Evolutionary conservation across 2,888 invertebrate species (phyloP), one percentile per base, ranked within the genome.

Genomic region (Pseudococcus longispinus): DNA sequence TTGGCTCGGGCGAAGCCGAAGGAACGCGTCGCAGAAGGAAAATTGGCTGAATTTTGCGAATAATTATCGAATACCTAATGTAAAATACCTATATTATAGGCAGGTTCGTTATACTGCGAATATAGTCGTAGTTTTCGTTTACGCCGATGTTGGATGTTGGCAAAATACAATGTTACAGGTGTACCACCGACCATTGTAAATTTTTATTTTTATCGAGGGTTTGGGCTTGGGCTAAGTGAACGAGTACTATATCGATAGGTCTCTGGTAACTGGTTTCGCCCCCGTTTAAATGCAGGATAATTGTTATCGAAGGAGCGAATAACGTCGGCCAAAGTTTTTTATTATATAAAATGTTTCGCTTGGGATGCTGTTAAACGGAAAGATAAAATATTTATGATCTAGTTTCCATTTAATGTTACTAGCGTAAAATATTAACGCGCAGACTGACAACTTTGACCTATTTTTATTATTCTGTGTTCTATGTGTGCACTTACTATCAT

Each of bases 341-440:
- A 42, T 23, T 23, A 8, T 60, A 70, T 32, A 32, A 74, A 74
- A 80, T 80, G 42, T 42, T 42, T 15, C 20, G 37, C 77, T 80
- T 6, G 42, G 77, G 77, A 80, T 80, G 77, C 77, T 80, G 42
- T 80, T 80, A 80, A 80, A 80, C 42, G 77, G 20, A 15, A 42
- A 80, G 77, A 80, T 80, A 80, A 80, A 80, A 80, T 42, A 80
- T 80, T 80, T 80, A 80, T 42, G 42, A 13, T 80, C 77, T 42
- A 80, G 77, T 80, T 80, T 80, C 77, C 77, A 80, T 80, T 80
- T 80, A 80, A 80, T 42, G 77, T 80, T 80, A 80, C 20, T 37
- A 37, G 20, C 37, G 77, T 80, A 80, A 80, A 80, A 80, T 80
- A 80, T 80, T 80, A 80, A 80, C 77, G 77, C 77, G 77, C 20